A percentile compares a stretch with the other conserved stretches of the same genome.
Conservation (phyloP, 2,113 vertebrate genomes). For the Anseranas semipalmata region DNA sequence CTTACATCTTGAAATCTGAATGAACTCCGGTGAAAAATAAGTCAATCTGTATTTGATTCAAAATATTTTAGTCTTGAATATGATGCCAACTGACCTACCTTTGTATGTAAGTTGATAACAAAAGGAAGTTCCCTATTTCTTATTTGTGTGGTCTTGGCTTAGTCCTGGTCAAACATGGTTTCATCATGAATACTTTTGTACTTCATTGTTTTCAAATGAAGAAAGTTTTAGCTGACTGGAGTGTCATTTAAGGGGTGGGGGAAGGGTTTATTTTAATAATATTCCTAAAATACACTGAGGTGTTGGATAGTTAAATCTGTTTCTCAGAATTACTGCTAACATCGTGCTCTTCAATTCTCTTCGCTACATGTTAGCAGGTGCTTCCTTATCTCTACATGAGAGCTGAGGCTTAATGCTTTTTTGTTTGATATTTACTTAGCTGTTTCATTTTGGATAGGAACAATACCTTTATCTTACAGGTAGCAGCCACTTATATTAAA, state of each 20-base stretch:
- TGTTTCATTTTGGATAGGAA: background rate
- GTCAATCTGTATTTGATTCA: background rate
- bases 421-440: background rate
- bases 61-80: background rate
- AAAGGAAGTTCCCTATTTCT: background rate
- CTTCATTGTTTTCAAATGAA: background rate
- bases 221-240: background rate
- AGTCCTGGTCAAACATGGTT: background rate
- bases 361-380: background rate
- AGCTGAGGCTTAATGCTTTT: background rate
- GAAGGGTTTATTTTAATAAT: background rate
- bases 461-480: background rate
- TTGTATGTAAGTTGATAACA: background rate
- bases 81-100: background rate
- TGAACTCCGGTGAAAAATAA: background rate
- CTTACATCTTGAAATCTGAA: background rate
- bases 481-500: background rate
- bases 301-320: background rate
- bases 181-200: background rate
- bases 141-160: accelerated
- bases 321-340: background rate
- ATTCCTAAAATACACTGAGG: background rate
- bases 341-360: background rate
- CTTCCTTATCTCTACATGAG: background rate
- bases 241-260: background rate